Evolutionary conservation across 2,888 invertebrate species (phyloP).

Genomic region (Clivina fossor): DNA sequence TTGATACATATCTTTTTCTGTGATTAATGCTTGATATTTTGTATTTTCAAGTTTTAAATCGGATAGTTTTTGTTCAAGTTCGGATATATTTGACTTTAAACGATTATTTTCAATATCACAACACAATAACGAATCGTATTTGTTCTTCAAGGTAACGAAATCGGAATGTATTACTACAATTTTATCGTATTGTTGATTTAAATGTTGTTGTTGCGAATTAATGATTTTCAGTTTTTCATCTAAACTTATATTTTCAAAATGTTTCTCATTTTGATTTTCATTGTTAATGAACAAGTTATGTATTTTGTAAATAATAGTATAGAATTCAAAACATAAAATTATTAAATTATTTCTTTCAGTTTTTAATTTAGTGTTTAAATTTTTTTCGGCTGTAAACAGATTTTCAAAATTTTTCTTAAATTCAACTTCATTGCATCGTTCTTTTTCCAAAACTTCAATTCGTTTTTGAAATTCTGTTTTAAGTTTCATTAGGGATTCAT

Average conservation of each 20-base stretch:
- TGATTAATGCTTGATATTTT: slow-evolving; percentile 44
- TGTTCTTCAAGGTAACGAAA: slow-evolving; percentile 7
- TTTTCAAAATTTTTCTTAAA: slow-evolving; percentile 10
- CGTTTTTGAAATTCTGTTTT: slow-evolving; percentile 28
- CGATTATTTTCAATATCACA: slow-evolving; percentile 20
- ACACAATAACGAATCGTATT: slow-evolving; percentile 11
- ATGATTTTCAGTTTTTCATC: slow-evolving; percentile 41
- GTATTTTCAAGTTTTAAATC: slow-evolving; percentile 42
- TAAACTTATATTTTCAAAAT: too few species aligned
- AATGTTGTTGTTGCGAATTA: too few species aligned
- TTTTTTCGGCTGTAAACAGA: slow-evolving; percentile 6
- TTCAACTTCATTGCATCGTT: slow-evolving; percentile 1
- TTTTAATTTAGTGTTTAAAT: slow-evolving; percentile 8
- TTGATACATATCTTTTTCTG: slow-evolving; percentile 37
- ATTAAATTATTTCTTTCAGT: slow-evolving; percentile 35
- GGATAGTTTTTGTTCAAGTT: slow-evolving; percentile 38
- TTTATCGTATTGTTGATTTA: too few species aligned
- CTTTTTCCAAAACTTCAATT: slow-evolving; percentile 3
- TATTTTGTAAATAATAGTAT: background rate
- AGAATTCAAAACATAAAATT: slow-evolving; percentile 8
- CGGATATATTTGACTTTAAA: slow-evolving; percentile 14
- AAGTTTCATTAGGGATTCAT: slow-evolving; percentile 1
- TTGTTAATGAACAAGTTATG: slow-evolving; percentile 38
- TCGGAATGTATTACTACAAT: slow-evolving; percentile 9
- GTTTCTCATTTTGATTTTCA: too few species aligned